phyloP scores from a whole-genome alignment of 2,797 vertebrate genomes.

The Moxostoma hubbsi region DNA sequence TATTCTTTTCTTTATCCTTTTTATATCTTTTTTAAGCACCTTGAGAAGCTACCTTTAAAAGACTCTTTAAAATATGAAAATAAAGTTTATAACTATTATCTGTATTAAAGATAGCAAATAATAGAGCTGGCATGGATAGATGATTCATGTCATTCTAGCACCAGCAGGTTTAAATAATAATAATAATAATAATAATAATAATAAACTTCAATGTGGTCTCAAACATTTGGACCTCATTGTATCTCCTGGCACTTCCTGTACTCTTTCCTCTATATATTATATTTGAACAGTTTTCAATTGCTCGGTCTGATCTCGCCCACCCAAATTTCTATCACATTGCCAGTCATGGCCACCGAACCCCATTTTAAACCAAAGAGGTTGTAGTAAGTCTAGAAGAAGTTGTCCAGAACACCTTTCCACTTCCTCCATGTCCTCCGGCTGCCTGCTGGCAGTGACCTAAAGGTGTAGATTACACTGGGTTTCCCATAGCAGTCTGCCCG shows the following conservation, averaged over 20 bases:
- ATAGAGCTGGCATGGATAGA: no score
- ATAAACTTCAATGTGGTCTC: no score
- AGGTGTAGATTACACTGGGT: conserved; percentile 72
- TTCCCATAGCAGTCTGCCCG: conserved; percentile 66
- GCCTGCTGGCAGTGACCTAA: conserved; percentile 52
- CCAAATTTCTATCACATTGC: conserved; percentile 4
- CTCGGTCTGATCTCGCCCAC: conserved; percentile 16
- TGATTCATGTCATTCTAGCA: background rate
- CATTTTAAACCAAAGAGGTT: no score
- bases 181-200: no score
- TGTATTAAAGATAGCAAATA: no score
- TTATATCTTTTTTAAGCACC: no score
- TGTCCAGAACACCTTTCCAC: conserved; percentile 39
- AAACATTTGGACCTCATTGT: no score
- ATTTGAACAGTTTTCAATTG: background rate
- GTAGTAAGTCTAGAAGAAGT: background rate
- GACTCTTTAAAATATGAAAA: no score
- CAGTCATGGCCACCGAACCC: background rate
- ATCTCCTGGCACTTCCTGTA: background rate
- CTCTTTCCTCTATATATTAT: background rate
- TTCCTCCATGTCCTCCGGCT: conserved; percentile 48
- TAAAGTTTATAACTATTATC: no score
- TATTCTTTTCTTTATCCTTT: no score
- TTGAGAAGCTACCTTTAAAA: no score
- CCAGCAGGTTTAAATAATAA: no score